Percentiles rank a stretch among this genome's conserved stretches.
Conservation (phyloP, 2,888 invertebrate genomes). For the Lysandra coridon region DNA sequence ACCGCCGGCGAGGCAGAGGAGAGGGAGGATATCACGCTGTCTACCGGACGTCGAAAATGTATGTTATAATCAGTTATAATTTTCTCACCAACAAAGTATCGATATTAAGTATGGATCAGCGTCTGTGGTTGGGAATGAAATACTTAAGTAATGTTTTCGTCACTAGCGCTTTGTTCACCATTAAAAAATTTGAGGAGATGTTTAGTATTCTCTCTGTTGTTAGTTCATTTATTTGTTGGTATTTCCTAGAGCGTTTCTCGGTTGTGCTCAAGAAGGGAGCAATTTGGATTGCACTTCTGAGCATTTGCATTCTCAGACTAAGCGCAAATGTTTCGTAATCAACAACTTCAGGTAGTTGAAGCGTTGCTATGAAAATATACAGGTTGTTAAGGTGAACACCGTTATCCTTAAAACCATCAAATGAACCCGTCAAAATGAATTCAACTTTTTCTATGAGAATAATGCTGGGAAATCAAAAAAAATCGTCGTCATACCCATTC, state of each 20-base stretch:
- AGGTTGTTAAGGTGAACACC: no score
- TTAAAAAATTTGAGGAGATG: neutral
- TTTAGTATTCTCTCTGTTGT: neutral
- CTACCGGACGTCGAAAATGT: neutral
- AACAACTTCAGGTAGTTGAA: slow-evolving; percentile 14
- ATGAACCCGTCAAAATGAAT: no score
- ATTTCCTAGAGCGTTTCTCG: neutral
- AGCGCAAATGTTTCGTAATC: slow-evolving; percentile 25
- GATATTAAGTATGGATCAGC: no score
- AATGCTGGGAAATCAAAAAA: no score
- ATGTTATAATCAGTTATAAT: neutral
- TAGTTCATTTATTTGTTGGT: neutral
- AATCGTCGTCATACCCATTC: no score
- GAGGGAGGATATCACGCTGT: no score
- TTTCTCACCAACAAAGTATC: neutral
- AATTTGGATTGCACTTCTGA: slow-evolving; percentile 28
- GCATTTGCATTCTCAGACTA: slow-evolving; percentile 25
- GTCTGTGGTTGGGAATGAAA: neutral
- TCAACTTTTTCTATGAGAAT: no score
- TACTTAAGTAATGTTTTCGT: neutral
- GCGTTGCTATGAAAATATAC: no score
- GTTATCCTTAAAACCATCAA: no score
- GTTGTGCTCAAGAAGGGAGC: slow-evolving; percentile 5
- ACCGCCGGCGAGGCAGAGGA: no score
- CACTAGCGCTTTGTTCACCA: neutral